phyloP scores from a whole-genome alignment of 1,140 invertebrate genomes.

The Anastrepha obliqua region DNA sequence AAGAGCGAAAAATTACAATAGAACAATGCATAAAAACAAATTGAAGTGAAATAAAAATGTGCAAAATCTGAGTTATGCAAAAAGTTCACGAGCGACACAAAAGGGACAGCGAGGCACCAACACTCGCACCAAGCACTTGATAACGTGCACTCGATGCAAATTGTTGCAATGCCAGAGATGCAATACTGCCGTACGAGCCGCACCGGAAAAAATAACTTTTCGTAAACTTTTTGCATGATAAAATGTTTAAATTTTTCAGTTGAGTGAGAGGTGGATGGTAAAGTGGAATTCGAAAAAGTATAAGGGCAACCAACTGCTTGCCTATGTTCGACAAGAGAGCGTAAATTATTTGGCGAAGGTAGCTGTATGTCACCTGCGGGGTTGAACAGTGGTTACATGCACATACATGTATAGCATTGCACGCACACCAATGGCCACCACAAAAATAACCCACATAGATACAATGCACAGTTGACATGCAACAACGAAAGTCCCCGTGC shows the following conservation, averaged over 20 bases:
- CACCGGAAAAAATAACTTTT: conserved; percentile 1
- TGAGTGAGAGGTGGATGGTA: conserved; percentile 14
- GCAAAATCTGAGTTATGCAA: conserved; percentile 37
- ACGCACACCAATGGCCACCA: neutral
- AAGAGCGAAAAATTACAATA: neutral
- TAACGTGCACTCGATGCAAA: conserved; percentile 5
- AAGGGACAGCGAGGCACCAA: neutral
- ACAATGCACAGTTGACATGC: neutral
- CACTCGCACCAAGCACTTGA: neutral
- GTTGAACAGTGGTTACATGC: neutral
- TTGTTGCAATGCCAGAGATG: neutral
- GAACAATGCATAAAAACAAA: neutral
- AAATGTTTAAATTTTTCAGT: conserved; percentile 20
- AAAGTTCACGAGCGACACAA: conserved; percentile 22
- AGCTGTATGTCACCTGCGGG: neutral
- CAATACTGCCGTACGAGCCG: neutral
- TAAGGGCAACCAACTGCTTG: neutral
- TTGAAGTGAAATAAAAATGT: neutral
- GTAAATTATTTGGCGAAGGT: neutral
- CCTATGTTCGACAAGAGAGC: neutral
- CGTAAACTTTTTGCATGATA: neutral
- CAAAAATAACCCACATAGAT: neutral
- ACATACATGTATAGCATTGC: neutral
- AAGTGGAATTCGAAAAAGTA: conserved; percentile 19
- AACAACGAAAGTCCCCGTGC: too few relatives aligned